A percentile compares a stretch with the other conserved stretches of the same genome.
These are phyloP conservation scores for Chloromyia formosa DNA, from an alignment of 2,888 invertebrate genomes.

Conservation along the genomic window DNA sequence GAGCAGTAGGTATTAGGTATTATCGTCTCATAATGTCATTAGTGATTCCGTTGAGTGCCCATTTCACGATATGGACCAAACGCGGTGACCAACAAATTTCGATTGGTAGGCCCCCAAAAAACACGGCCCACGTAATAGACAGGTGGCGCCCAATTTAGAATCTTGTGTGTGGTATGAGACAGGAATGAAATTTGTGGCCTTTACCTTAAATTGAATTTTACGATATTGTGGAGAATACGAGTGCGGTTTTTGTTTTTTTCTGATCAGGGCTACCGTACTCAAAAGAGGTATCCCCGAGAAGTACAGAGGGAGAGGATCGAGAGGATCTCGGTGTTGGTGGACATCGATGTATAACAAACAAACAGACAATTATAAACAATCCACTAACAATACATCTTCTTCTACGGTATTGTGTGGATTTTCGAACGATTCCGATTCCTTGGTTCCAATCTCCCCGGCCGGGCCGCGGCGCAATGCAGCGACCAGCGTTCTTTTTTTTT, in stretches of 20 bases:
- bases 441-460: not conserved
- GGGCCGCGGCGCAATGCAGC: no score
- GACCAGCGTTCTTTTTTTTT: no score
- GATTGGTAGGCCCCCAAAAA: no score
- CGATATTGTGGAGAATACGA: not conserved
- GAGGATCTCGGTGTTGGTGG: no score
- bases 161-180: constrained; percentile 31
- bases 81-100: constrained; percentile 36
- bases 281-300: no score
- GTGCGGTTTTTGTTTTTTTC: not conserved
- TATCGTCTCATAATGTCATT: constrained; percentile 38
- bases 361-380: no score
- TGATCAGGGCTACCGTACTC: not conserved
- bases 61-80: not conserved
- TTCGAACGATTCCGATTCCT: no score
- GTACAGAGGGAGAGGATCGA: no score
- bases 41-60: not conserved
- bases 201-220: constrained; percentile 14
- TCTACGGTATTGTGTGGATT: no score
- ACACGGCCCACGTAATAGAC: constrained; percentile 35
- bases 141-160: constrained; percentile 43
- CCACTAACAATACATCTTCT: no score
- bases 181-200: constrained; percentile 23
- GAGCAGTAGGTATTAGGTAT: not conserved
- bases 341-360: no score